A percentile compares a stretch with the other conserved stretches of the same genome.
Evolutionary conservation across 2,888 invertebrate genomes (phyloP).

Genomic region (Calameuta filiformis): DNA sequence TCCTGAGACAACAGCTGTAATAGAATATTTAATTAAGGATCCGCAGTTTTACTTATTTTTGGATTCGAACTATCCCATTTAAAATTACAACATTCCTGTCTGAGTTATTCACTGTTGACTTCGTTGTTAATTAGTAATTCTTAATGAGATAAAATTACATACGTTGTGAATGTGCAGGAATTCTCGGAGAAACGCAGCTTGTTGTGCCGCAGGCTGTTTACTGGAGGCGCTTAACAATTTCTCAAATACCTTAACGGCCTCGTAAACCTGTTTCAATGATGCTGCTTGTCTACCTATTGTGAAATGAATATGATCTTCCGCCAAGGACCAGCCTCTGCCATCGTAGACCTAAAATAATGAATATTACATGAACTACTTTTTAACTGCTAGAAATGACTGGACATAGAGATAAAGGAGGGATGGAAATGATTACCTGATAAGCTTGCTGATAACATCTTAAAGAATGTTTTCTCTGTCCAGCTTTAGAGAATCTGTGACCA

Average conservation of each 20-base stretch:
- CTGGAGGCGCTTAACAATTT: constrained; percentile 79
- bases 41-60: not conserved
- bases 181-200: constrained; percentile 86
- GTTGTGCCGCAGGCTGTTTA: constrained; percentile 78
- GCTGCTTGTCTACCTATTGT: constrained; percentile 92
- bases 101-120: not conserved
- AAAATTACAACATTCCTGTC: not conserved
- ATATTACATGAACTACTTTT: not conserved
- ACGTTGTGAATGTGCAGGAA: constrained; percentile 89
- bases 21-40: not conserved
- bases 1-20: constrained; percentile 54
- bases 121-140: not conserved
- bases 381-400: not conserved
- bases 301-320: constrained; percentile 96
- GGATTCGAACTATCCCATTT: not conserved
- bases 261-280: constrained; percentile 78
- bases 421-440: constrained; percentile 74
- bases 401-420: not conserved
- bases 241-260: constrained; percentile 81
- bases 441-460: constrained; percentile 93
- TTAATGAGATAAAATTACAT: constrained; percentile 41
- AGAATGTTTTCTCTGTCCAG: constrained; percentile 92
- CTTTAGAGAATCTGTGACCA: constrained; percentile 94
- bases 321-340: constrained; percentile 87
- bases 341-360: constrained; percentile 72